Conservation (phyloP, 1,140 invertebrate genomes). For the Drosophila prosaltans region DNA sequence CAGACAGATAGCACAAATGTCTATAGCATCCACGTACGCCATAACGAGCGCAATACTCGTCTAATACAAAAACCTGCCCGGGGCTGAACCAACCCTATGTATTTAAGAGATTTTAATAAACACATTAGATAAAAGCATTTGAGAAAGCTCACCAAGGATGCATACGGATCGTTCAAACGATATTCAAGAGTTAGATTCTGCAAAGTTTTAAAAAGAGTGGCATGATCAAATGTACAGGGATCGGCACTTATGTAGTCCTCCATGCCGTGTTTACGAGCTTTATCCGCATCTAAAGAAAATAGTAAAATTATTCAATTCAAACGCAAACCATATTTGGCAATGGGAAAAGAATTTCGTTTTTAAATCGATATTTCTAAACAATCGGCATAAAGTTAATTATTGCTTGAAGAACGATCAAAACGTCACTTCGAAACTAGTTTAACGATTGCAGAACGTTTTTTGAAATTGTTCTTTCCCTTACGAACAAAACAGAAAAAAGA, state of each 20-base stretch:
- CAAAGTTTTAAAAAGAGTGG: slow-evolving; percentile 94
- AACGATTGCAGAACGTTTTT: too few relatives aligned
- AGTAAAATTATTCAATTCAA: too few relatives aligned
- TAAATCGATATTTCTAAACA: too few relatives aligned
- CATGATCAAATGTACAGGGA: slow-evolving; percentile 98
- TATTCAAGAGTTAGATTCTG: slow-evolving; percentile 97
- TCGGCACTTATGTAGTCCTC: slow-evolving; percentile 99
- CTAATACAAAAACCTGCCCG: slow-evolving; percentile 98
- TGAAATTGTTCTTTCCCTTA: too few relatives aligned
- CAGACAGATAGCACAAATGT: slow-evolving; percentile 97
- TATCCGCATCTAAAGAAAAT: slow-evolving; percentile 90
- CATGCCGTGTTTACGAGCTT: slow-evolving; percentile 99
- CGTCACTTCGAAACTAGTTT: too few relatives aligned
- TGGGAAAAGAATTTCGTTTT: too few relatives aligned
- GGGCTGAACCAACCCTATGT: slow-evolving; percentile 98
- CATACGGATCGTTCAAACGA: slow-evolving; percentile 97
- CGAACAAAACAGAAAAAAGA: too few relatives aligned
- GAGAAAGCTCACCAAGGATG: slow-evolving; percentile 91
- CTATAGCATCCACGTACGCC: slow-evolving; percentile 98
- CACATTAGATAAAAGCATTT: not conserved
- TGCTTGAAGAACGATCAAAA: too few relatives aligned
- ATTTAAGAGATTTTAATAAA: not conserved
- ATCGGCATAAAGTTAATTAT: too few relatives aligned
- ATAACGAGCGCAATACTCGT: slow-evolving; percentile 99
- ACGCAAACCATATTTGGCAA: too few relatives aligned